Percentiles rank a stretch among this genome's conserved stretches.
These are phyloP conservation scores for Siniperca chuatsi DNA, from an alignment of 2,113 vertebrate genomes.

Conservation along the genomic window DNA sequence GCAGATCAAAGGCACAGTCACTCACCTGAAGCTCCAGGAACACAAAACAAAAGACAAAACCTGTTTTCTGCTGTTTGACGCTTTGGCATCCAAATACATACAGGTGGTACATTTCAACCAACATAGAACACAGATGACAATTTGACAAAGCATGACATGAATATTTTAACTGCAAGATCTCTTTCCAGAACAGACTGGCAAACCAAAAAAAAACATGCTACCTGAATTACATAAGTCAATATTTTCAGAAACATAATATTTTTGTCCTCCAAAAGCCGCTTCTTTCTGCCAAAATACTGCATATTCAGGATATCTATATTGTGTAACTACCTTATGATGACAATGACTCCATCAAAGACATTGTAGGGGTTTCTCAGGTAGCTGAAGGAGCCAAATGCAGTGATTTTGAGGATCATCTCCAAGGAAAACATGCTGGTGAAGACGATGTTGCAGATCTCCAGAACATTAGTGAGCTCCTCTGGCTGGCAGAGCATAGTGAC, in stretches of 20 bases:
- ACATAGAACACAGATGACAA: constrained; percentile 16
- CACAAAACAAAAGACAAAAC: constrained; percentile 55
- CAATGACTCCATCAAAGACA: constrained; percentile 96
- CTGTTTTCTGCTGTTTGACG: constrained; percentile 50
- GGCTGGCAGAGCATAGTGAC: constrained; percentile 81
- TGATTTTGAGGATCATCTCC: constrained; percentile 98
- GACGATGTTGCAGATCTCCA: constrained; percentile 99
- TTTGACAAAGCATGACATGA: constrained; percentile 43
- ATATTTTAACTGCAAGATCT: constrained; percentile 38
- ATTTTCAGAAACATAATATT: not conserved
- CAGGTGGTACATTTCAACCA: constrained; percentile 58
- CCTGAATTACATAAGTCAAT: not conserved
- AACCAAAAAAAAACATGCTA: not conserved
- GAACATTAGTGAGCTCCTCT: constrained; percentile 94
- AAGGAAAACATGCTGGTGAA: constrained; percentile 99
- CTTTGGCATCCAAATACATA: constrained; percentile 52
- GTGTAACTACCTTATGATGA: constrained; percentile 93
- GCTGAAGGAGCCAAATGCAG: constrained; percentile 93
- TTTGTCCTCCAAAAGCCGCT: not conserved
- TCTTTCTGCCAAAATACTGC: not conserved
- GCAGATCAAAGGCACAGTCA: constrained; percentile 67
- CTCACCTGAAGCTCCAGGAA: constrained; percentile 57
- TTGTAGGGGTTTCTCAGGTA: constrained; percentile 98
- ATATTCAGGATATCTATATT: not conserved
- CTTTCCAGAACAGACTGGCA: not conserved